Evolutionary conservation across 2,797 vertebrate species (phyloP), one percentile per base, ranked within the genome.

Genomic region (Alca torda): DNA sequence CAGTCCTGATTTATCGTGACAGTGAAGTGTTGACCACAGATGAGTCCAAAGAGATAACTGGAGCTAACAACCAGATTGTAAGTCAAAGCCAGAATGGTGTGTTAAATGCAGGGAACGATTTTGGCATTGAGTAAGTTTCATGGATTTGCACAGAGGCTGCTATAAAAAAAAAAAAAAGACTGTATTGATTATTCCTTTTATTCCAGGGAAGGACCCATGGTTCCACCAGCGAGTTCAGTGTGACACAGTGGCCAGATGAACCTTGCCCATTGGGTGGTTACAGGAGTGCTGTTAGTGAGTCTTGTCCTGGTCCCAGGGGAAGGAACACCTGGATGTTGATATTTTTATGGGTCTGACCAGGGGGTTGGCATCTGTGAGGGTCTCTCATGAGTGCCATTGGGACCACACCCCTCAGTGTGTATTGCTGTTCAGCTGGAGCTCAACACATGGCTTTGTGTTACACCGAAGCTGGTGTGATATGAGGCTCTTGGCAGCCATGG

Each of bases 401-500:
- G 25, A 54, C 16, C 31, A 9, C 30, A 26, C 4, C 1, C 1
- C 31, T 46, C 0, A 0, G 21, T 26, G 21, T 67, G 48, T 0
- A 0, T 45, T 75, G 33, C 25, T 54, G 9, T 82, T 88, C 25
- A 65, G 39, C 28, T 48, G 35, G 31, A 79, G 59, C 13, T 72
- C 68, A 53, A 11, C 33, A 8, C 16, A 4, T 23, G 30, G n/a
- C 18, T 87, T n/a, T 83, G 41, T 24, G 53, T 19, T 37, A 6
- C 17, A 0, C 31, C 1, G 1, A 43, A 64, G 53, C 48, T 94
- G 56, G 8, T 48, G 43, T 28, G 46, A 7, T 46, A 23, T 0
- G 2, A 65, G 41, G 41, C 35, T 75, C n/a, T 10, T 60, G 87
- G 45, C 12, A 39, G 48, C 39, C 11, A 2, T 3, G 2, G 60